Evolutionary conservation across 2,888 invertebrate species (phyloP), one percentile per base, ranked within the genome.

Genomic region (Eucriotettix oculatus): DNA sequence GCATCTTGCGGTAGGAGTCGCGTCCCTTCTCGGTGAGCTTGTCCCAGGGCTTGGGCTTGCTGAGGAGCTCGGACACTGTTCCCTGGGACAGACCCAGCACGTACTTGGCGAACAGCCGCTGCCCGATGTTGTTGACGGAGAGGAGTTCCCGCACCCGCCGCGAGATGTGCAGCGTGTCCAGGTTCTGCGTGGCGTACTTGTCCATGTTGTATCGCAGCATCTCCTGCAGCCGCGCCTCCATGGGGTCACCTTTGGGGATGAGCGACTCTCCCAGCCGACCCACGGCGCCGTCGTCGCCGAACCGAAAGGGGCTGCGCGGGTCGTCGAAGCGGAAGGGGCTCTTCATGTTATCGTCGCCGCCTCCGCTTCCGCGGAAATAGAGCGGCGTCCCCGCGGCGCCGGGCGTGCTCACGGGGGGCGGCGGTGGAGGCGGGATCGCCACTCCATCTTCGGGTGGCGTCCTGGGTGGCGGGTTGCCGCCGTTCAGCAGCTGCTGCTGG

Each of bases 31-130:
- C 99, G 61, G 99, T 99, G 71, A 99, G 79, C 77, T 98, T 98
- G 78, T 97, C 96, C 99, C 99, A 99, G 14, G 96, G 96, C 74
- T 99, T 97, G 60, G 99, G 99, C 74, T 99, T 99, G 67, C 97
- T 97, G 64, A 99, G 81, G 69, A 99, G 78, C 77, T 99, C 99
- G 66, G 95, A 95, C 56, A 99, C 97, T 40, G 99, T 99, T 63
- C 99, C 99, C 75, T 99, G 98, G 64, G 88, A 95, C 64, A 94
- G 78, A 1, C 98, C 98, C 67, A 99, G 83, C 57, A 99, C 93
- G 76, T 97, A 97, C 74, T 98, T 98, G 68, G 99, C 99, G 76
- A 99, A 99, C 68, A 99, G 79, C 64, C 99, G 82, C 77, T 99
- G 99, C 5, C 99, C 99, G 68, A 99, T 98, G 75, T 99, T 97